A percentile compares a stretch with the other conserved stretches of the same genome.
Conservation (phyloP, 2,113 vertebrate species). For the Dipodomys spectabilis region DNA sequence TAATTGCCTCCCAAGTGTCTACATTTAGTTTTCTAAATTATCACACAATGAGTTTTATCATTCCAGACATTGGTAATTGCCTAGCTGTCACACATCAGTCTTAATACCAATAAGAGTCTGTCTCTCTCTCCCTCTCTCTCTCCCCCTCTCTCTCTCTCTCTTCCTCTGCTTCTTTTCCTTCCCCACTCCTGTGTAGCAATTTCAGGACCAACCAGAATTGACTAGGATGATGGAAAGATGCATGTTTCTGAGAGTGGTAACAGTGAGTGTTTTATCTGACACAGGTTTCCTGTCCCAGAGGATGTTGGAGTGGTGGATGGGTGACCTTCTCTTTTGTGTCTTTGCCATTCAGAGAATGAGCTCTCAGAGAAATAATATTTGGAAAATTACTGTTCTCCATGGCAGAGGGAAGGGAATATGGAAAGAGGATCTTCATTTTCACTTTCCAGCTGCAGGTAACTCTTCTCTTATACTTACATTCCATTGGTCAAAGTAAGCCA, state of each 20-base stretch:
- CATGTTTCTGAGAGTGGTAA: too few species aligned
- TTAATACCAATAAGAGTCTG: neutral
- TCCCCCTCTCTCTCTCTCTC: rapidly evolving
- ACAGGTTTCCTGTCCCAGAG: too few species aligned
- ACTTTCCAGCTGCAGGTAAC: too few species aligned
- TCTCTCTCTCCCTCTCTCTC: rapidly evolving
- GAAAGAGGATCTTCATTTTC: neutral
- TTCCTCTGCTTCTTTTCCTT: rapidly evolving
- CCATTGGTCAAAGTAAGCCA: neutral
- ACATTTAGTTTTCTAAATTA: neutral
- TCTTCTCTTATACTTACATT: neutral
- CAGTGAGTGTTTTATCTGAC: too few species aligned
- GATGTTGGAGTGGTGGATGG: neutral
- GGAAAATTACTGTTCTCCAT: neutral
- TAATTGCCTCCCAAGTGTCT: neutral
- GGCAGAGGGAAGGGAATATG: neutral
- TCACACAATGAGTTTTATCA: too few species aligned
- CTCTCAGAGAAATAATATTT: neutral
- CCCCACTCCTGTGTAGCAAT: neutral
- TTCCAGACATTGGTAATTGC: neutral
- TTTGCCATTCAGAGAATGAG: neutral
- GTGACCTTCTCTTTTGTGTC: neutral
- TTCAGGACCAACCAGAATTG: neutral
- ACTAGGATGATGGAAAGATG: neutral
- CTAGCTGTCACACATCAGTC: rapidly evolving